These are phyloP conservation scores for Crossaster papposus DNA, from an alignment of 53 echinoderm and acorn worm genomes.

Conservation along the genomic window DNA sequence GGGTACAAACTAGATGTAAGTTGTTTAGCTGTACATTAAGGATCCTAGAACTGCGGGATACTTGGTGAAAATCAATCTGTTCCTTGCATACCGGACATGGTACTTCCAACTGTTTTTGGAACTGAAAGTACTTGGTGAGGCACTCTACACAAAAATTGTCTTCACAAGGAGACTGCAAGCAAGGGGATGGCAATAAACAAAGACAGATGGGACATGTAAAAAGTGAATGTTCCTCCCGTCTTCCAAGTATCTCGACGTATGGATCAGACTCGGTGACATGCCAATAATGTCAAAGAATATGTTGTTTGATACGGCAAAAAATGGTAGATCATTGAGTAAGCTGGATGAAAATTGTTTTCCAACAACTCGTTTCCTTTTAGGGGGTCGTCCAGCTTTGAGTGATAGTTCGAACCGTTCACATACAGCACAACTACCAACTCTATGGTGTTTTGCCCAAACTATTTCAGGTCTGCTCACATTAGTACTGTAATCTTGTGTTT, in stretches of 20 bases:
- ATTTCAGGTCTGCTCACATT: not conserved
- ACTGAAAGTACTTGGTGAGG: slow-evolving; percentile 10
- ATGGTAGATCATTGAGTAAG: not conserved
- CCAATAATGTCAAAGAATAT: not conserved
- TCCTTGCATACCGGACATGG: slow-evolving; percentile 4
- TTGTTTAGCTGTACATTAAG: slow-evolving; percentile 22
- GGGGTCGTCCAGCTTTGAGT: not conserved
- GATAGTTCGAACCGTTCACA: not conserved
- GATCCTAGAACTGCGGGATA: not conserved
- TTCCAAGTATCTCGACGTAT: not conserved
- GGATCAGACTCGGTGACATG: not conserved
- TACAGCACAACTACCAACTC: not conserved
- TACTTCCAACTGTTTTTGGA: not conserved
- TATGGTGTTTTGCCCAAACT: not conserved
- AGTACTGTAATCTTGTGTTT: not conserved
- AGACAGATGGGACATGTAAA: slow-evolving; percentile 24
- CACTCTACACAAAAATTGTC: slow-evolving; percentile 4
- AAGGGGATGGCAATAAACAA: slow-evolving; percentile 19
- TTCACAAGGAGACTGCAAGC: slow-evolving; percentile 12
- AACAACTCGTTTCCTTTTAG: not conserved
- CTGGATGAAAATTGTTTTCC: not conserved
- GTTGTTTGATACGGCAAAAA: not conserved
- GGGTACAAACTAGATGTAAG: not conserved
- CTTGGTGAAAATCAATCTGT: not conserved
- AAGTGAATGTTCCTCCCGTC: slow-evolving; percentile 5